phyloP scores from a whole-genome alignment of 2,888 invertebrate species.

The Pardosa pseudoannulata region DNA sequence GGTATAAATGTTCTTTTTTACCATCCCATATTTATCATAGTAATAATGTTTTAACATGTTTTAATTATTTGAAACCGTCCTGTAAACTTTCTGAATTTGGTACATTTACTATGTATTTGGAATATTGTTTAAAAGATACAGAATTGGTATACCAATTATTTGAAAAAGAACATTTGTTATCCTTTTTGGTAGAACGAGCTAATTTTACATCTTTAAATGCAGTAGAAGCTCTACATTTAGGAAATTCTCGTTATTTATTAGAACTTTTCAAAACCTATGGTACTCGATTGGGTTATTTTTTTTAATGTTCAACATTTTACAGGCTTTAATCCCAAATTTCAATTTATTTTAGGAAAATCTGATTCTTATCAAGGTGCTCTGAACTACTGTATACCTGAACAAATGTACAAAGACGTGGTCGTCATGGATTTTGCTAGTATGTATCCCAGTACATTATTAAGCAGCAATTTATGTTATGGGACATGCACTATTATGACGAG shows the following conservation, averaged over 20 bases:
- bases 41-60: background rate
- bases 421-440: constrained; percentile 53
- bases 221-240: background rate
- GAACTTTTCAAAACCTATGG: background rate
- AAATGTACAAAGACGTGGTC: background rate
- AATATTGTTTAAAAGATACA: background rate
- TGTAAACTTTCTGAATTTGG: background rate
- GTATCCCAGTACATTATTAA: constrained; percentile 29
- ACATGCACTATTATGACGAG: constrained; percentile 22
- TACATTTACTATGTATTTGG: too few relatives aligned
- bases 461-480: constrained; percentile 32
- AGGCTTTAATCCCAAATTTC: too few relatives aligned
- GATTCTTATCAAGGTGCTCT: constrained; percentile 34
- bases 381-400: constrained; percentile 1
- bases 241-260: background rate
- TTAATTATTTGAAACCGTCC: too few relatives aligned
- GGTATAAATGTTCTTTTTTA: too few relatives aligned
- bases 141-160: background rate
- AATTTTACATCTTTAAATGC: background rate
- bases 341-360: too few relatives aligned
- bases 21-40: too few relatives aligned
- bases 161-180: background rate
- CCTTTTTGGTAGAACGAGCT: background rate
- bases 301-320: background rate
- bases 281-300: background rate